Conservation (phyloP, 64 coral and sea anemone genomes). For the Stylophora pistillata region DNA sequence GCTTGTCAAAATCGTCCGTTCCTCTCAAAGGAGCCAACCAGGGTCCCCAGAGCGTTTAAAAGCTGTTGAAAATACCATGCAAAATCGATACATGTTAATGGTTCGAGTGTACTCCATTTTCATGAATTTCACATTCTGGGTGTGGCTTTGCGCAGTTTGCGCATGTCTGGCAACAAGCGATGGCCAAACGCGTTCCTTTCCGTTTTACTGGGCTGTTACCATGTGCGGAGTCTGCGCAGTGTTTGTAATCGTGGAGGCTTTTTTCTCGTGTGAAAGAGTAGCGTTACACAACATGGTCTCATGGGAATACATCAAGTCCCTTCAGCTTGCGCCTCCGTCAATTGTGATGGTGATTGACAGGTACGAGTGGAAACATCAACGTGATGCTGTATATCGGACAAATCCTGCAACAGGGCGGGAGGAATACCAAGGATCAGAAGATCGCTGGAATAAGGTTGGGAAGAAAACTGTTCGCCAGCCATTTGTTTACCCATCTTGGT, state of each 20-base stretch:
- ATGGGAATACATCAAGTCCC: slow-evolving; percentile 43
- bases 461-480: slow-evolving; percentile 17
- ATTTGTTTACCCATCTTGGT: slow-evolving; percentile 35
- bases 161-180: background rate
- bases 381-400: background rate
- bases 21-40: background rate
- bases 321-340: slow-evolving; percentile 13
- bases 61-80: background rate
- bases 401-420: background rate
- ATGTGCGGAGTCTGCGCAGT: slow-evolving; percentile 44
- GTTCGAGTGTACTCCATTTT: slow-evolving; percentile 43
- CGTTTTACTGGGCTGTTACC: slow-evolving; percentile 44
- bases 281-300: slow-evolving; percentile 34
- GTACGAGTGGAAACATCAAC: slow-evolving; percentile 14
- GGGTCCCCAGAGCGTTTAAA: slow-evolving; percentile 3
- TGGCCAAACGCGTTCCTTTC: background rate
- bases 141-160: slow-evolving; percentile 28
- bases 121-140: slow-evolving; percentile 60
- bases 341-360: slow-evolving; percentile 36
- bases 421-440: background rate
- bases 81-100: slow-evolving; percentile 10
- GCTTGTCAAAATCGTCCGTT: background rate
- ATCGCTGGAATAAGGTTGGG: background rate
- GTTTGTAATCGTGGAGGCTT: slow-evolving; percentile 31
- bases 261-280: slow-evolving; percentile 15